Conservation (phyloP, 2,888 invertebrate genomes). For the Sinhomidia bicolor region DNA sequence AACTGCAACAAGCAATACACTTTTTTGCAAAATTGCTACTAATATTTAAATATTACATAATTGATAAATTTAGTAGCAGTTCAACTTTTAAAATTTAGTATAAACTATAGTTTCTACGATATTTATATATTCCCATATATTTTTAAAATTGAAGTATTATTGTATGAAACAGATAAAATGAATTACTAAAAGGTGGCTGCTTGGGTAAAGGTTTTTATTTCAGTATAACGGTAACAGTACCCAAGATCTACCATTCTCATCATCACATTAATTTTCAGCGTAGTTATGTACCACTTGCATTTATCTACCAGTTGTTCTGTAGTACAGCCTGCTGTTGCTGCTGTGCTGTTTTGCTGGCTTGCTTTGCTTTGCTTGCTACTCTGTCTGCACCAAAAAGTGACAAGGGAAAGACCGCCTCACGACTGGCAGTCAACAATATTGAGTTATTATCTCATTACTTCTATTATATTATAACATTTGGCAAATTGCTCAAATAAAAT, state of each 20-base stretch:
- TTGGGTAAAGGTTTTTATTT: no score
- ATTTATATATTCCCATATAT: no score
- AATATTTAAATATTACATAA: no score
- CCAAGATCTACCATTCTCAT: neutral
- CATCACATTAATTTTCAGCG: neutral
- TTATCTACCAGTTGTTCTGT: no score
- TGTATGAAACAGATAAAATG: no score
- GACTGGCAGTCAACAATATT: constrained; percentile 27
- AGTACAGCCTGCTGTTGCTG: neutral
- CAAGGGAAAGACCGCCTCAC: constrained; percentile 28
- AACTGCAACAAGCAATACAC: no score
- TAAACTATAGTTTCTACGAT: no score
- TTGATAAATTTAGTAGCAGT: no score
- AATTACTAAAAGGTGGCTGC: no score
- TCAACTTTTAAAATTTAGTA: no score
- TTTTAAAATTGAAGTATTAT: no score
- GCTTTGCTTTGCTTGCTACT: neutral
- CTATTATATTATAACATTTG: constrained; percentile 30
- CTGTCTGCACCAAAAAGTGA: neutral
- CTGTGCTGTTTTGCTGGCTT: neutral
- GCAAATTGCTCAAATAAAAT: constrained; percentile 43
- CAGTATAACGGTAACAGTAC: constrained; percentile 6
- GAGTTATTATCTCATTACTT: constrained; percentile 44
- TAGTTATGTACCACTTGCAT: neutral
- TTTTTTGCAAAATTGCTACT: no score